Evolutionary conservation across 2,113 vertebrate species (phyloP).

Genomic region (Balaeniceps rex): DNA sequence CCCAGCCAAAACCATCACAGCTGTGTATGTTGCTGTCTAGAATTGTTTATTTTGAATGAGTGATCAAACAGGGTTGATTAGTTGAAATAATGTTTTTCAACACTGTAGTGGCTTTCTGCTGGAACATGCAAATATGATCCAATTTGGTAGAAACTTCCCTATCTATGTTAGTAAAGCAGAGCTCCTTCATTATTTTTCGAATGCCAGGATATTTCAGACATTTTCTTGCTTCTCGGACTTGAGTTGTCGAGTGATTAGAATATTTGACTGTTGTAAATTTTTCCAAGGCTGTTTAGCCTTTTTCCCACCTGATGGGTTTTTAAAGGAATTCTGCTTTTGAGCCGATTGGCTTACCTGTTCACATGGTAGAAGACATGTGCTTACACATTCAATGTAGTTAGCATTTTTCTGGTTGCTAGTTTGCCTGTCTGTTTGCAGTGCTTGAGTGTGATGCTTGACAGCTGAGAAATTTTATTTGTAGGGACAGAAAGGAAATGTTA

Average conservation of each 20-base stretch:
- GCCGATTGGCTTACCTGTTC: not conserved
- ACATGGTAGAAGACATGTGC: rapidly evolving
- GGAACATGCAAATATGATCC: not conserved
- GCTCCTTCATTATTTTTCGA: not conserved
- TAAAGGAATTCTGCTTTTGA: not conserved
- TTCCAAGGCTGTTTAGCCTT: not conserved
- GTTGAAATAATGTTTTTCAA: not conserved
- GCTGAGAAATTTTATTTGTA: not conserved
- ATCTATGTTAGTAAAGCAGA: not conserved
- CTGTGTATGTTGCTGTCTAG: not conserved
- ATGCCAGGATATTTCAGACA: not conserved
- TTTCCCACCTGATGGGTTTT: not conserved
- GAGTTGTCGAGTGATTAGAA: rapidly evolving
- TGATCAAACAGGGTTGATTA: not conserved
- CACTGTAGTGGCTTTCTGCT: not conserved
- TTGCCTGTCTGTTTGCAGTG: not conserved
- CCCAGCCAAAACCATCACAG: no score
- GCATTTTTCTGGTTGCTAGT: not conserved
- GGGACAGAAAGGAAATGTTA: not conserved
- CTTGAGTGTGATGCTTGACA: not conserved
- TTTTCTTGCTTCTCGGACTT: not conserved
- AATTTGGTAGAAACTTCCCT: not conserved
- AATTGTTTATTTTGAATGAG: not conserved
- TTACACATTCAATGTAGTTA: not conserved
- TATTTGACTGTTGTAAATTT: not conserved